Evolutionary conservation across 2,797 vertebrate species (phyloP), one percentile per base, ranked within the genome.

Genomic region (Micrastur ruficollis): DNA sequence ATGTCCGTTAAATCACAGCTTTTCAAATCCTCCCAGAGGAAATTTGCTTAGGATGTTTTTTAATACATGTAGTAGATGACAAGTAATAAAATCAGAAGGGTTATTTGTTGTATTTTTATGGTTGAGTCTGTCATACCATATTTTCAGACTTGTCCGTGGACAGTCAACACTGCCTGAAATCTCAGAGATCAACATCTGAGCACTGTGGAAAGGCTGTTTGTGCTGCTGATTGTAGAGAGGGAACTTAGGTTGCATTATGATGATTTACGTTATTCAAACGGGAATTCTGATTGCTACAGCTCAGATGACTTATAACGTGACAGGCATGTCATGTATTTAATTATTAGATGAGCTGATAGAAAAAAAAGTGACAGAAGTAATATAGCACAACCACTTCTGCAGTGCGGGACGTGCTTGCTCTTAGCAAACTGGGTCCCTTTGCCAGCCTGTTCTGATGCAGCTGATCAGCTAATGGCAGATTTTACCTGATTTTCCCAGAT

Each of bases 81-180:
- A 96, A 67, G 76, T 88, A 92, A 89, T 96, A 86, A 96, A 92
- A 89, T n/a, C 81, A 72, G 59, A 40, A 58, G 76, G 56, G 49
- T 70, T 96, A 78, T 94, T 89, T 88, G 85, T 89, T 94, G 72
- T 59, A 27, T 96, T 89, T 92, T 93, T 95, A 58, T 87, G 91
- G 59, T 8, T 52, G 71, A 80, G 56, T 68, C 59, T 95, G 96
- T 95, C 83, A 38, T 31, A 8, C 9, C 8, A 2, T 61, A 67
- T 95, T 90, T 91, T 78, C 88, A 86, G 90, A 23, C 26, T 67
- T 76, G 86, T 87, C 93, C 63, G 46, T 32, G 93, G 86, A 5
- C 63, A 66, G 73, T 44, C 76, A 89, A 62, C 50, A 5, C 47
- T 2, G 50, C 76, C 89, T 49, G 68, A 38, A 68, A 73, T 73